Base-by-base conservation (phyloP, 2,888 invertebrate genomes). In the Oasisia sp. region DNA sequence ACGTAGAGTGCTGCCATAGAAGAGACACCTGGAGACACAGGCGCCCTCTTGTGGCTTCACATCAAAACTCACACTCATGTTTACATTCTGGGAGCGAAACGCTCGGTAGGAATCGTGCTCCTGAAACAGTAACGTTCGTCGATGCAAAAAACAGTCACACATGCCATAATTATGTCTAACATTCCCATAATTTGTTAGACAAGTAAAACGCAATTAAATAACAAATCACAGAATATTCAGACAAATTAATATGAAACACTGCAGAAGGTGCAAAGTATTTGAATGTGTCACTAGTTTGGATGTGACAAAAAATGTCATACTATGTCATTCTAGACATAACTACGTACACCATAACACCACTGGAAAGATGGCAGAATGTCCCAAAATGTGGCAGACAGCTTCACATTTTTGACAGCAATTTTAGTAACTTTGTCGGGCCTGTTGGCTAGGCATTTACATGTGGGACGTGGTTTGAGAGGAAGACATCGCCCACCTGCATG, bases 1-100 rank as follows among this genome's bases (percentile, higher is more conserved):
- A 94, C 98, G 97, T 50, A 99, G 97, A 0, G 99, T 99, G 95
- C 99, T 99, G 91, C 99, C 99, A 95, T 99, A 99, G 0, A 99
- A 97, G 4, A 98, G 97, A 12, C 93, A 93, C 11, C 93, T 93
- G 27, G 74, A 74, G 74, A 74, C 74, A 27, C 74, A 27, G 9
- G 94, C 93, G 91, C 93, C 95, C 38, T 94, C 94, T 91, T 93
- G 92, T 1, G 97, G 96, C 95, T 97, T 98, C 0, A 98, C 98
- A 96, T 98, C 98, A 93, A 98, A 97, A 1, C 97, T 97, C 89
- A 98, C 97, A 95, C 97, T 97, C 92, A 98, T 97, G 95, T 98
- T 98, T 8, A 98, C 97, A 95, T 98, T 98, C 95, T 98, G 97
- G 3, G 98, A 98, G 27, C 99, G 97, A 89, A 93, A 93, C n/a